Conservation (phyloP, 2,797 vertebrate species). For the Silurus lanzhouensis region DNA sequence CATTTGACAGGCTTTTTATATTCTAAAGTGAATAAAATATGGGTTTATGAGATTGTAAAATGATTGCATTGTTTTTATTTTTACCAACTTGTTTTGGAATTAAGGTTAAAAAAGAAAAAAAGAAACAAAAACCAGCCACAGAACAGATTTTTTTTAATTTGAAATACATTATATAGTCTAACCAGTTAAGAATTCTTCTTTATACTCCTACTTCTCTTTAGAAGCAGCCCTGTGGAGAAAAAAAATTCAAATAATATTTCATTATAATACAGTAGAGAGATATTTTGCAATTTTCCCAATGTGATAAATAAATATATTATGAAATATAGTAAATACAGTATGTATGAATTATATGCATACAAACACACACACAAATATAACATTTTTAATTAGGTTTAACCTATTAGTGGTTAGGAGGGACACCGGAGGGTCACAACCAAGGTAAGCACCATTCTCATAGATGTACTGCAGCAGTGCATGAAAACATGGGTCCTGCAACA, state of each 20-base stretch:
- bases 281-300: no score
- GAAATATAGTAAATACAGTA: no score
- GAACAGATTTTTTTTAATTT: not conserved
- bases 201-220: not conserved
- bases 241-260: not conserved
- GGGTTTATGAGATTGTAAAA: no score
- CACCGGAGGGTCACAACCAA: conserved; percentile 86
- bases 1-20: no score
- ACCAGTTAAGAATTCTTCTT: not conserved
- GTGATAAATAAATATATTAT: no score
- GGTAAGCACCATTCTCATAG: conserved; percentile 78
- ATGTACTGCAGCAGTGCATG: conserved; percentile 85
- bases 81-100: no score
- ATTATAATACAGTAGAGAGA: no score
- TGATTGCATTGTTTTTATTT: no score
- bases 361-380: no score
- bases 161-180: not conserved
- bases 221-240: conserved; percentile 5
- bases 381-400: conserved; percentile 59
- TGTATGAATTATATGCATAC: no score
- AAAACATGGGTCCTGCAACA: conserved; percentile 86
- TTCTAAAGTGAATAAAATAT: no score
- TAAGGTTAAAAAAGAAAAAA: not conserved
- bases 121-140: not conserved
- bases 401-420: conserved; percentile 70